Conservation (phyloP, 2,888 invertebrate genomes). For the Hypolimnas misippus region DNA sequence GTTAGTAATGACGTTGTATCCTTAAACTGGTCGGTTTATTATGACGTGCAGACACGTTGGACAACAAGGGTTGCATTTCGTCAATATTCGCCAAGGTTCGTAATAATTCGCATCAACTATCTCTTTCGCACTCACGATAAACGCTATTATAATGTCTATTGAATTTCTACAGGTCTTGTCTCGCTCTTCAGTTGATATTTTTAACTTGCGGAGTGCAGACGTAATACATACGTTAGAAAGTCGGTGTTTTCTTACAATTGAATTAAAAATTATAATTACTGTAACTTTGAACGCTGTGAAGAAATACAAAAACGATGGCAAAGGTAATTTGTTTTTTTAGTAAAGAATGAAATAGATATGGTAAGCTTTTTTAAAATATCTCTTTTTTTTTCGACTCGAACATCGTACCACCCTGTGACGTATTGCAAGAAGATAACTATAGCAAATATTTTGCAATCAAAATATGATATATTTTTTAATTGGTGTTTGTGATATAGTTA, state of each 20-base stretch:
- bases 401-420: constrained; percentile 68
- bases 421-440: constrained; percentile 43
- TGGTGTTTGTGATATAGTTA: not conserved
- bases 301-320: constrained; percentile 60
- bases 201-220: constrained; percentile 60
- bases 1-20: not conserved
- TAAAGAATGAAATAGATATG: constrained; percentile 21
- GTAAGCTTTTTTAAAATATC: constrained; percentile 23
- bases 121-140: constrained; percentile 53
- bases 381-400: constrained; percentile 49
- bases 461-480: not conserved
- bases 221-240: constrained; percentile 50
- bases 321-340: constrained; percentile 63
- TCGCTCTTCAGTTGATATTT: constrained; percentile 71
- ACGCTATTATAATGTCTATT: constrained; percentile 60
- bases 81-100: constrained; percentile 50
- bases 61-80: constrained; percentile 54
- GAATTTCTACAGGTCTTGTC: constrained; percentile 65
- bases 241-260: constrained; percentile 64
- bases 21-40: constrained; percentile 38
- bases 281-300: constrained; percentile 24
- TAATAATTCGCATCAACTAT: constrained; percentile 44
- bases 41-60: constrained; percentile 46
- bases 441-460: constrained; percentile 13
- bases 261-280: constrained; percentile 52